Evolutionary conservation across 2,888 invertebrate genomes (phyloP).

Genomic region (Cotesia congregata): DNA sequence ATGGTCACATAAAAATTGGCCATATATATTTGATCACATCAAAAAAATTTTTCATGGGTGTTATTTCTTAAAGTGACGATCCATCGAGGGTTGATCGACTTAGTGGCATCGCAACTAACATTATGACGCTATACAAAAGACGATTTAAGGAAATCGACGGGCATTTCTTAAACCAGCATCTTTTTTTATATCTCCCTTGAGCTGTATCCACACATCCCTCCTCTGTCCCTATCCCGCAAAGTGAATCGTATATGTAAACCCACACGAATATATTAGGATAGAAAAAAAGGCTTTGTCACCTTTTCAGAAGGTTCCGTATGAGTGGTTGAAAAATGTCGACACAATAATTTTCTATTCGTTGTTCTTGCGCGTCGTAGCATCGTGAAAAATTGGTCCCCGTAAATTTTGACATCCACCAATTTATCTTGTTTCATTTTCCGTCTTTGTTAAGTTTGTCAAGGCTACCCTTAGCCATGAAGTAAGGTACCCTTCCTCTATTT

Average conservation of each 20-base stretch:
- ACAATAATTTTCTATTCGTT: conserved; percentile 47
- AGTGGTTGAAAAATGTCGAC: conserved; percentile 66
- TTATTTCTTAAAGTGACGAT: conserved; percentile 37
- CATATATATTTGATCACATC: too few species aligned
- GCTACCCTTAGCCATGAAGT: too few species aligned
- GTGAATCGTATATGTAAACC: not conserved
- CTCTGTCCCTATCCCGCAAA: not conserved
- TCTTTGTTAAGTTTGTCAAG: conserved; percentile 43
- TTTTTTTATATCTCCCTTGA: conserved; percentile 20
- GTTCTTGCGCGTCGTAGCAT: conserved; percentile 53
- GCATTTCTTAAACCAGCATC: conserved; percentile 51
- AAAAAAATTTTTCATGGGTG: not conserved
- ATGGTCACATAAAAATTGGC: too few species aligned
- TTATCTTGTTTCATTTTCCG: conserved; percentile 54
- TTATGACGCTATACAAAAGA: conserved; percentile 51
- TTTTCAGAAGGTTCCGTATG: conserved; percentile 57
- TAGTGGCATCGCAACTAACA: conserved; percentile 33
- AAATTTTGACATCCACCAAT: conserved; percentile 65
- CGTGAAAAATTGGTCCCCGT: conserved; percentile 67
- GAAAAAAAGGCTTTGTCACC: conserved; percentile 25
- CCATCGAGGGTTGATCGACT: conserved; percentile 43
- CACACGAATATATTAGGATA: not conserved
- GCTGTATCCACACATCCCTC: conserved; percentile 5
- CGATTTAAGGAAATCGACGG: conserved; percentile 59
- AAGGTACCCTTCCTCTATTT: too few species aligned